A percentile compares a stretch with the other conserved stretches of the same genome.
These are phyloP conservation scores for Petrocephalus schoutedeni DNA, from an alignment of 2,797 vertebrate genomes.

Conservation along the genomic window DNA sequence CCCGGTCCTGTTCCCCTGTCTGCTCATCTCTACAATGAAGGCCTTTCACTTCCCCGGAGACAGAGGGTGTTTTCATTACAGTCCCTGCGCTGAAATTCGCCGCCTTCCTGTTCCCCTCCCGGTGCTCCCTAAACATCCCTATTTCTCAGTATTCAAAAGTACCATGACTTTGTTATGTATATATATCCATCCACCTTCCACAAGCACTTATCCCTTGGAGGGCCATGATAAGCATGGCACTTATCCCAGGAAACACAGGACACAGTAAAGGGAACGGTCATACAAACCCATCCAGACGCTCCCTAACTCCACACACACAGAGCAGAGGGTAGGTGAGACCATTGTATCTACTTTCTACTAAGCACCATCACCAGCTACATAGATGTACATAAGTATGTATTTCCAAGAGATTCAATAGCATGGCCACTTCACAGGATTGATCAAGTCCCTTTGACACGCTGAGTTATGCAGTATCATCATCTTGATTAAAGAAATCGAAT, in stretches of 20 bases:
- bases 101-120: background rate
- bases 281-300: background rate
- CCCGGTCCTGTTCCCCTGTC: constrained; percentile 21
- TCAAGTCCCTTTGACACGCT: background rate
- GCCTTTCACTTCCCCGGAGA: constrained; percentile 32
- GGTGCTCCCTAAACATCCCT: background rate
- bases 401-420: background rate
- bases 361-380: background rate
- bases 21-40: constrained; percentile 33
- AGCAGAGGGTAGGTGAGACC: background rate
- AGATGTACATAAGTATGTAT: background rate
- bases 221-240: background rate
- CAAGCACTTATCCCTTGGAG: background rate
- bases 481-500: background rate
- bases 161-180: background rate
- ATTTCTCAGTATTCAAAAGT: background rate
- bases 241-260: background rate
- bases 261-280: background rate
- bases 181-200: background rate
- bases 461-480: background rate
- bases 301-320: background rate
- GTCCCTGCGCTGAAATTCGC: constrained; percentile 3
- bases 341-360: background rate
- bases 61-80: constrained; percentile 15
- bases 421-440: background rate